phyloP scores from a whole-genome alignment of 2,888 invertebrate species.

The Mesorhabditis spiculigera region DNA sequence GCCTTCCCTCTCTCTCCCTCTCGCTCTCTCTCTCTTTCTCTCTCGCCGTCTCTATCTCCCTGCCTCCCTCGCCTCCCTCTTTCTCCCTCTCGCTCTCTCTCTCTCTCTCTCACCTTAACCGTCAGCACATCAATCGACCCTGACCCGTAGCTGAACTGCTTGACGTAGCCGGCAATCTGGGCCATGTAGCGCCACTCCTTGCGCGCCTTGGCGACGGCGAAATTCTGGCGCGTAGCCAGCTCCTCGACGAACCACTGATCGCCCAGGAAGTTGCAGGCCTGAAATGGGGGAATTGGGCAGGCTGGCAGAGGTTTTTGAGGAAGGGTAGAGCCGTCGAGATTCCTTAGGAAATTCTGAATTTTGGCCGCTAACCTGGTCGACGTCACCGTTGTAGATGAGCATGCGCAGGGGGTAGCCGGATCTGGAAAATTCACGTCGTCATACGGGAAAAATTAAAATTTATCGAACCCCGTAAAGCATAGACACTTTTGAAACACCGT shows the following conservation, averaged over 20 bases:
- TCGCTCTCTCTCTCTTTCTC: too few species aligned
- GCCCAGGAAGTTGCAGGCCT: slow-evolving; percentile 46
- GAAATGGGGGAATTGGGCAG: not conserved
- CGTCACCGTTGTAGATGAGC: slow-evolving; percentile 49
- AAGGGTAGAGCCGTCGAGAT: too few species aligned
- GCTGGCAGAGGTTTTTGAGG: too few species aligned
- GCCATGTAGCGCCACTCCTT: slow-evolving; percentile 35
- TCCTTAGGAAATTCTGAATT: too few species aligned
- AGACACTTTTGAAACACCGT: not conserved
- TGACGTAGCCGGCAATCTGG: slow-evolving; percentile 45
- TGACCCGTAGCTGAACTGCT: slow-evolving; percentile 33
- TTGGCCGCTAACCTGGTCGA: slow-evolving; percentile 22
- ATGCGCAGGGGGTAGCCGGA: slow-evolving; percentile 41
- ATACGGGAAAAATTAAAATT: not conserved
- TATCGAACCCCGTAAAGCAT: not conserved
- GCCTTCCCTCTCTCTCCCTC: too few species aligned
- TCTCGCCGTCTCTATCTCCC: too few species aligned
- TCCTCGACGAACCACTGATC: slow-evolving; percentile 51
- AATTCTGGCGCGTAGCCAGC: slow-evolving; percentile 23
- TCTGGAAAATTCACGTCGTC: not conserved
- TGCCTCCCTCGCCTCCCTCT: too few species aligned
- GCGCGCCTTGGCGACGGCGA: slow-evolving; percentile 24
- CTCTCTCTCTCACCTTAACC: slow-evolving; percentile 25
- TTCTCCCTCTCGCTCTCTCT: not conserved
- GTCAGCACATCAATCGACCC: slow-evolving; percentile 42